Evolutionary conservation across 1,140 invertebrate species (phyloP), one percentile per base, ranked within the genome.

Genomic region (Condylostylus longicornis): DNA sequence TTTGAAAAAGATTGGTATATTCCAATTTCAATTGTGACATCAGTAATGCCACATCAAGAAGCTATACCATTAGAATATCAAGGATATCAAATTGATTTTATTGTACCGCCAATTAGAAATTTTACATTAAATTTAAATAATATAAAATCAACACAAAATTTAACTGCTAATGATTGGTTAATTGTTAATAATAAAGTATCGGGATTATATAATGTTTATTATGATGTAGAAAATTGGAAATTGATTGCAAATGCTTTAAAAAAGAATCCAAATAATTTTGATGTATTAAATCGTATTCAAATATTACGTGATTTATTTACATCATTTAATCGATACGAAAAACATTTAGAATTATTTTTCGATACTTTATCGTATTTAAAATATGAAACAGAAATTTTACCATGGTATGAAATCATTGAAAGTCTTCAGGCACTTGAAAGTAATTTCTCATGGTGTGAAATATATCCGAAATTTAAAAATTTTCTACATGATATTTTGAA

Each of bases 161-260:
- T 55, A 3, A 46, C 47, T 13, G n/a, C 51, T 7, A 53, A 57
- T 18, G 62, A 67, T 3, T 75, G 73, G 73, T 64, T 64, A 23
- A 64, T 75, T 9, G 33, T 75, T 1, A 75, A 76, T 42, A 65
- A 72, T 13, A 68, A 73, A 42, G 64, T 72, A 43, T 69, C 63
- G 23, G 74, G 74, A 18, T 77, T 71, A 39, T 78, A 77, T 44
- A 66, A 73, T 14, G 74, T 79, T 0, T 72, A 71, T 37, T 79
- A 79, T 38, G 70, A 76, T 22, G 27, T 31, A 0, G 45, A 50
- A 2, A 62, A 68, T 22, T 70, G 72, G 63, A 54, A 62, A 10
- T 50, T 54, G 8, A 62, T 77, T 23, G 64, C 68, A 12, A 25
- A 52, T 3, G 62, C 62, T 12, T 51, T 75, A 2, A 49, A 63